Evolutionary conservation across 2,888 invertebrate genomes (phyloP).

Genomic region (Caradrina clavipalpis): DNA sequence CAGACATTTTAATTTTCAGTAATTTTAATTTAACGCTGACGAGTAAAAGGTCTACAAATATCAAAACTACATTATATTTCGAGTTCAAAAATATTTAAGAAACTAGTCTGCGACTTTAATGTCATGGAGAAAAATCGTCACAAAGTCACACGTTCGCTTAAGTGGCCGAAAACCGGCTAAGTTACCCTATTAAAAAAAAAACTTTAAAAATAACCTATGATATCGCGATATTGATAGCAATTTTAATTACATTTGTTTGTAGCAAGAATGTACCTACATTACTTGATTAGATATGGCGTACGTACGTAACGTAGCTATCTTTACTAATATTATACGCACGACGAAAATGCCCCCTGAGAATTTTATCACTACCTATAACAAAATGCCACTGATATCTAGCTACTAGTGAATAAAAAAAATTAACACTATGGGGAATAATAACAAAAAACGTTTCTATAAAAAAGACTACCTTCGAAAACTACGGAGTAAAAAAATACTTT

Average conservation of each 20-base stretch:
- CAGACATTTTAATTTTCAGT: no score
- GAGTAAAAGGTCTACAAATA: no score
- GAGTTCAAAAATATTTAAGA: no score
- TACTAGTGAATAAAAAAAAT: slow-evolving; percentile 1
- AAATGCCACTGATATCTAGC: background rate
- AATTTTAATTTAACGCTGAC: no score
- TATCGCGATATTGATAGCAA: slow-evolving; percentile 48
- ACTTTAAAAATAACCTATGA: slow-evolving; percentile 33
- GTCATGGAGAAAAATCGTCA: no score
- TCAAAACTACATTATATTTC: no score
- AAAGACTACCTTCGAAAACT: no score
- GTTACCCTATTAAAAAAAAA: no score
- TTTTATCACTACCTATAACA: background rate
- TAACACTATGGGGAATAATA: background rate
- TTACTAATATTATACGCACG: background rate
- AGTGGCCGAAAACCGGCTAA: no score
- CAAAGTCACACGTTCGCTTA: no score
- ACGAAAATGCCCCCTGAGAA: slow-evolving; percentile 1
- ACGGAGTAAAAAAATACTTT: no score
- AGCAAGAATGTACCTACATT: slow-evolving; percentile 10
- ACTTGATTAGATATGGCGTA: slow-evolving; percentile 43
- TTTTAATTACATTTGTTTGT: slow-evolving; percentile 55
- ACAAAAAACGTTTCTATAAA: background rate
- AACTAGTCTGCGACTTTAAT: no score
- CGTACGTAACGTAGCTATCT: background rate